Evolutionary conservation across 1,140 invertebrate genomes (phyloP).

Genomic region (Conopomorpha cramerella): DNA sequence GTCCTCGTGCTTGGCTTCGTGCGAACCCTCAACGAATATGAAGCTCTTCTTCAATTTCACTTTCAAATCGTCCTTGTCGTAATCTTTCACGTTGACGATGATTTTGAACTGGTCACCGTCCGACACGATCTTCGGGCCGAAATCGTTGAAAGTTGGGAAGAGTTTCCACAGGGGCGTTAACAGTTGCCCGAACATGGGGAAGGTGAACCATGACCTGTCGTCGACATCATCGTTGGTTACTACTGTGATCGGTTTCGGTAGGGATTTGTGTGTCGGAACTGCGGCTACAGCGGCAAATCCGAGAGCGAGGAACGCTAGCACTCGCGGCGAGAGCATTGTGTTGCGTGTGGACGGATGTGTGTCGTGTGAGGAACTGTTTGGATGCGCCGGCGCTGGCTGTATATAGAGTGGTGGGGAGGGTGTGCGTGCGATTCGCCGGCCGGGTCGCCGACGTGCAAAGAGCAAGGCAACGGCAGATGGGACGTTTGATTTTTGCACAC

Average conservation of each 20-base stretch:
- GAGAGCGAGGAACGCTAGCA: conserved; percentile 22
- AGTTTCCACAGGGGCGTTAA: conserved; percentile 35
- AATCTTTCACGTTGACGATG: conserved; percentile 40
- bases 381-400: no score
- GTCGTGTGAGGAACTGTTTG: no score
- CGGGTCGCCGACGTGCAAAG: no score
- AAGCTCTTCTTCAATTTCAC: conserved; percentile 39
- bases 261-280: conserved; percentile 14
- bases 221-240: conserved; percentile 29
- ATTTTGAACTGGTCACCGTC: conserved; percentile 39
- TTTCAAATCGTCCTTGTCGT: conserved; percentile 37
- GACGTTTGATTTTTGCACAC: no score
- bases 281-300: conserved; percentile 21
- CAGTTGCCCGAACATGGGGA: conserved; percentile 30
- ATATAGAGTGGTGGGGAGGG: no score
- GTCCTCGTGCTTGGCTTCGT: conserved; percentile 36
- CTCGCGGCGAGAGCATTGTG: conserved; percentile 34
- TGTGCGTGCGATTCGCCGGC: no score
- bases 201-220: conserved; percentile 30
- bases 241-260: conserved; percentile 16
- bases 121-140: conserved; percentile 31
- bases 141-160: conserved; percentile 38
- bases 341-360: conserved; percentile 21
- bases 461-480: no score
- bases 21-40: conserved; percentile 41